Percentiles rank a stretch among this genome's conserved stretches.
Evolutionary conservation across 2,888 invertebrate species (phyloP).

Genomic region (Norana najaformis): DNA sequence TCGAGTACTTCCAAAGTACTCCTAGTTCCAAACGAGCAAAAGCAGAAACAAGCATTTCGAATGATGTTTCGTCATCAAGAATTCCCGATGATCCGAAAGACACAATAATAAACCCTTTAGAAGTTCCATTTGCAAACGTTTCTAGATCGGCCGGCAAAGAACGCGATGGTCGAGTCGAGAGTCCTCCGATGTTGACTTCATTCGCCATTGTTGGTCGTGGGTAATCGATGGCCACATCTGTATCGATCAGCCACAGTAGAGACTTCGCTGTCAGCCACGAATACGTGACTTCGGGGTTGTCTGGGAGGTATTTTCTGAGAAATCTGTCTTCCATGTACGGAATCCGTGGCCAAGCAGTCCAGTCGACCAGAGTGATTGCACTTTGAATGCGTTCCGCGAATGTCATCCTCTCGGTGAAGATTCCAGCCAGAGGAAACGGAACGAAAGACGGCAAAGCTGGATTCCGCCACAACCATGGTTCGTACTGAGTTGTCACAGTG

Average conservation of each 20-base stretch:
- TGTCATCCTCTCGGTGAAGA: slow-evolving; percentile 36
- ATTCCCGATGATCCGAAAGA: slow-evolving; percentile 36
- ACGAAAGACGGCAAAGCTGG: slow-evolving; percentile 39
- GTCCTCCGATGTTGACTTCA: slow-evolving; percentile 39
- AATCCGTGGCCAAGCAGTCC: slow-evolving; percentile 33
- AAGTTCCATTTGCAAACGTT: slow-evolving; percentile 29
- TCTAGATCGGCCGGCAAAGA: slow-evolving; percentile 36
- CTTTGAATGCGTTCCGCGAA: slow-evolving; percentile 39
- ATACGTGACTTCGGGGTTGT: slow-evolving; percentile 28
- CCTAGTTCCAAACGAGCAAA: background rate
- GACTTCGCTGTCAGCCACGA: slow-evolving; percentile 27
- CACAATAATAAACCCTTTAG: slow-evolving; percentile 33
- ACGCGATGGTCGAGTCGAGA: slow-evolving; percentile 36
- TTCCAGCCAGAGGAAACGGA: slow-evolving; percentile 32
- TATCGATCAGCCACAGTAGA: slow-evolving; percentile 38
- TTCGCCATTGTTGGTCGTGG: slow-evolving; percentile 41
- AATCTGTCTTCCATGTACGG: slow-evolving; percentile 33
- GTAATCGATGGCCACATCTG: slow-evolving; percentile 39
- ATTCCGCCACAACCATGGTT: slow-evolving; percentile 40
- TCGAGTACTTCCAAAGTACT: background rate
- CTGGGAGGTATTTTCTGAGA: slow-evolving; percentile 33
- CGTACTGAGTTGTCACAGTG: slow-evolving; percentile 34
- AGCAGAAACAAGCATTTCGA: background rate
- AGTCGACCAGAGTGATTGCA: slow-evolving; percentile 34
- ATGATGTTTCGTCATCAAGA: background rate